phyloP scores from a whole-genome alignment of 1,140 invertebrate genomes.

The Panulirus ornatus region DNA sequence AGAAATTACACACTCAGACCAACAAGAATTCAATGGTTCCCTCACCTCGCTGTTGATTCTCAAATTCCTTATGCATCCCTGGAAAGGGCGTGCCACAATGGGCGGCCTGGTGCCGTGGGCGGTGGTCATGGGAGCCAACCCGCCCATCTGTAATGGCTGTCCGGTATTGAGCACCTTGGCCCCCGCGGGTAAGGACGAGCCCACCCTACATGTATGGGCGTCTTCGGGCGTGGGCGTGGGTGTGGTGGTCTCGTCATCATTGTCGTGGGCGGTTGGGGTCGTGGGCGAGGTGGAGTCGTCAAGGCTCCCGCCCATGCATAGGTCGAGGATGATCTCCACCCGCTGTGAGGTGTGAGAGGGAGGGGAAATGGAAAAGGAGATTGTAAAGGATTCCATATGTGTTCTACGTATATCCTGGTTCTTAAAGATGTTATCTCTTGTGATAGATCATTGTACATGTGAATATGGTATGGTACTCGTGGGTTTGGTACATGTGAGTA shows the following conservation, averaged over 20 bases:
- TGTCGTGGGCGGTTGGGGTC: neutral
- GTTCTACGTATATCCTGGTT: too few species aligned
- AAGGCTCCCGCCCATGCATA: conserved; percentile 22
- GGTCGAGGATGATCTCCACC: conserved; percentile 24
- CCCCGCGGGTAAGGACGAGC: neutral
- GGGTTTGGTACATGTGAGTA: too few species aligned
- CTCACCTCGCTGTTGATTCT: conserved; percentile 38
- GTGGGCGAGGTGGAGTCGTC: neutral
- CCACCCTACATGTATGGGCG: conserved; percentile 17
- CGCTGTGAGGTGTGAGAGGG: neutral
- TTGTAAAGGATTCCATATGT: too few species aligned
- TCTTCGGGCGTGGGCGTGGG: neutral
- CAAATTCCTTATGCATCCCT: conserved; percentile 38
- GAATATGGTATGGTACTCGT: too few species aligned
- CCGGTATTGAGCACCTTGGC: neutral
- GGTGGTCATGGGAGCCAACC: conserved; percentile 5
- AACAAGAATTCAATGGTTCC: too few species aligned
- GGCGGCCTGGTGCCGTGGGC: neutral
- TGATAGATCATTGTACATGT: too few species aligned
- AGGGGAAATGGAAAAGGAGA: too few species aligned
- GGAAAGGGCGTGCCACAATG: conserved; percentile 5
- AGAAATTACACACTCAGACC: too few species aligned
- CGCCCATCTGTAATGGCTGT: conserved; percentile 27
- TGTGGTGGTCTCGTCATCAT: neutral
- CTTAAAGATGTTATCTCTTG: too few species aligned